Percentiles rank a stretch among this genome's conserved stretches.
Conservation (phyloP, 1,140 invertebrate species). For the Brachionus calyciflorus region DNA sequence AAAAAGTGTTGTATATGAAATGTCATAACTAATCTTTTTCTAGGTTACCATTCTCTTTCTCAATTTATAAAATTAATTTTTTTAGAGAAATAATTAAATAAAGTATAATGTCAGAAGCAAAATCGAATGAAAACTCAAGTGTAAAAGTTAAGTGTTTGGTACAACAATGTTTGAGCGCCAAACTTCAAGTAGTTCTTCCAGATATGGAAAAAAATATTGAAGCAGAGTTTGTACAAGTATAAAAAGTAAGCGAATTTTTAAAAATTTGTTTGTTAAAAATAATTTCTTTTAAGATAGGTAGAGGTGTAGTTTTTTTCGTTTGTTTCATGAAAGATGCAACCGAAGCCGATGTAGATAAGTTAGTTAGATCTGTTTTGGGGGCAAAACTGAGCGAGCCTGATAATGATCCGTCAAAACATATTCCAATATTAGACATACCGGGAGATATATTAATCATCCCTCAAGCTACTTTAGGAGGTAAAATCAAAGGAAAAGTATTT, state of each 20-base stretch:
- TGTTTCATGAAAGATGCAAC: constrained; percentile 58
- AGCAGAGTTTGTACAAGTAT: constrained; percentile 52
- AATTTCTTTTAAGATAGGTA: constrained; percentile 47
- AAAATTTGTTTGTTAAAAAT: not conserved
- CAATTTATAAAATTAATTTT: too few species aligned
- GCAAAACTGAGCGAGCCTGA: constrained; percentile 55
- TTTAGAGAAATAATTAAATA: too few species aligned
- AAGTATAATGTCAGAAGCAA: constrained; percentile 13
- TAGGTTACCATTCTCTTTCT: too few species aligned
- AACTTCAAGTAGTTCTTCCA: constrained; percentile 51
- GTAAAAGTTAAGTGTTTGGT: constrained; percentile 44
- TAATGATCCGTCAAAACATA: constrained; percentile 52
- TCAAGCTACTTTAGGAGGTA: constrained; percentile 62
- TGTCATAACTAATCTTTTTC: too few species aligned
- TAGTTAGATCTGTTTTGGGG: constrained; percentile 56
- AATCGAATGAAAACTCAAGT: not conserved
- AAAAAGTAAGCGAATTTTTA: not conserved
- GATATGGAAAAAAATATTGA: constrained; percentile 47
- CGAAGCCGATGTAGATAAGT: constrained; percentile 52
- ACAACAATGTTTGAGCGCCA: constrained; percentile 53
- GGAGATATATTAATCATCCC: constrained; percentile 62
- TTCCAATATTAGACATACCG: constrained; percentile 56
- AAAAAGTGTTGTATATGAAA: too few species aligned
- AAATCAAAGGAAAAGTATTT: constrained; percentile 59
- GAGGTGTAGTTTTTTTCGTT: constrained; percentile 57